Evolutionary conservation across 2,113 vertebrate genomes (phyloP).

Genomic region (Chiloscyllium plagiosum): DNA sequence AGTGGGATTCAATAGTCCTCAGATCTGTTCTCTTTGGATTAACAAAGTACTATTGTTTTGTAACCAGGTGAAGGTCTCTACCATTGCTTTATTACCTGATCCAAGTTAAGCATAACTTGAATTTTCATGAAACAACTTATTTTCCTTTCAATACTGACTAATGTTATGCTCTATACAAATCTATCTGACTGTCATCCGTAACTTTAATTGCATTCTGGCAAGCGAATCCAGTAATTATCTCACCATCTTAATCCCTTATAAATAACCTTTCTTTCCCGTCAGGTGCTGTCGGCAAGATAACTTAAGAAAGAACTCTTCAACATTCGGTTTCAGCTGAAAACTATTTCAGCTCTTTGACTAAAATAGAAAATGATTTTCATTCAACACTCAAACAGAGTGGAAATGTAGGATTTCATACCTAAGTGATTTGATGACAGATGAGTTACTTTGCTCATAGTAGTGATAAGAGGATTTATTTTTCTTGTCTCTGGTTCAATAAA

Average conservation of each 20-base stretch:
- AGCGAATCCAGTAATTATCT: background rate
- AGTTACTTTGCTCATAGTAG: slow-evolving; percentile 43
- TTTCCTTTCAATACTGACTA: background rate
- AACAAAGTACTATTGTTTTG: background rate
- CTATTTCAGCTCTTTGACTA: slow-evolving; percentile 42
- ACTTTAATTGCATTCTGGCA: slow-evolving; percentile 13
- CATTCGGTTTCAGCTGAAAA: slow-evolving; percentile 42
- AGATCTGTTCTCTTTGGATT: background rate
- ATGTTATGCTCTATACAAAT: background rate
- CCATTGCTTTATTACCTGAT: background rate
- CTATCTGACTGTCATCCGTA: background rate
- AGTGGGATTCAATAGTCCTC: background rate
- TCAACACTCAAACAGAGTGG: slow-evolving; percentile 46
- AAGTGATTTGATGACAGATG: slow-evolving; percentile 49
- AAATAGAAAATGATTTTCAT: slow-evolving; percentile 46
- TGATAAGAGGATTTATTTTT: slow-evolving; percentile 42
- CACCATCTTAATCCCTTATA: background rate
- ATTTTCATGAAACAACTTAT: background rate
- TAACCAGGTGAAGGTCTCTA: background rate
- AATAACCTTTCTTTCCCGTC: slow-evolving; percentile 2
- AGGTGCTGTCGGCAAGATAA: slow-evolving; percentile 39
- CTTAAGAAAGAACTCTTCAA: slow-evolving; percentile 42
- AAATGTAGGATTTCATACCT: slow-evolving; percentile 45
- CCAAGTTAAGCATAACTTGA: background rate
- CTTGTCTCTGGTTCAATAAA: slow-evolving; percentile 40